A percentile compares a stretch with the other conserved stretches of the same genome.
phyloP scores from a whole-genome alignment of 2,797 vertebrate genomes.

The Danio jaintianensis region DNA sequence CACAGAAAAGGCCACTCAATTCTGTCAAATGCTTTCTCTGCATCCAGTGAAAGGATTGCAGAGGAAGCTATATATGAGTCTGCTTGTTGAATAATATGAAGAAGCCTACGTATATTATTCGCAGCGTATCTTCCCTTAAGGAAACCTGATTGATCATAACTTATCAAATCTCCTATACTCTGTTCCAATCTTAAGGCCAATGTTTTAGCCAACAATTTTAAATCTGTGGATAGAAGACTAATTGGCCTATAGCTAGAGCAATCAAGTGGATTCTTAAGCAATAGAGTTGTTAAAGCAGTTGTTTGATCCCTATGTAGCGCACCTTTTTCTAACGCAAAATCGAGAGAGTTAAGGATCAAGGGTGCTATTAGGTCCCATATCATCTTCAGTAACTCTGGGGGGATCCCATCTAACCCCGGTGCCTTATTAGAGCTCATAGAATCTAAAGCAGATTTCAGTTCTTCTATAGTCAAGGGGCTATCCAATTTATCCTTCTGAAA shows the following conservation, averaged over 20 bases:
- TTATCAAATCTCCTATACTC: neutral
- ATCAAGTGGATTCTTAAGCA: neutral
- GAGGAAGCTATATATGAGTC: neutral
- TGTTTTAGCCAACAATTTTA: neutral
- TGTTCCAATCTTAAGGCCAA: neutral
- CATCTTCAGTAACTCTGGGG: no score
- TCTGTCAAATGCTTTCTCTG: neutral
- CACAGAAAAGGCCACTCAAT: neutral
- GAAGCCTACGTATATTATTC: neutral
- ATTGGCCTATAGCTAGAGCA: neutral
- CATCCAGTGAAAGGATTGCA: neutral
- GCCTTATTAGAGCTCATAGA: neutral
- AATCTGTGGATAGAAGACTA: neutral
- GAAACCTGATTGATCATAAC: neutral
- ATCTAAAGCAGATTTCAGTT: neutral
- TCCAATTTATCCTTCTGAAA: neutral
- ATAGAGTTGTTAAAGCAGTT: neutral
- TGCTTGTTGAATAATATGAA: neutral
- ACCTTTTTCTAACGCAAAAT: conserved; percentile 6
- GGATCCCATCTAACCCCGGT: neutral
- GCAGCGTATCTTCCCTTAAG: neutral
- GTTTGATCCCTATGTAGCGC: neutral
- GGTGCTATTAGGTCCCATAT: neutral
- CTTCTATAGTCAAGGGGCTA: neutral
- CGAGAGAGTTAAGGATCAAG: neutral